Percentiles rank a stretch among this genome's conserved stretches.
These are phyloP conservation scores for Drepanosiphum platanoidis DNA, from an alignment of 2,888 invertebrate species.

Conservation along the genomic window DNA sequence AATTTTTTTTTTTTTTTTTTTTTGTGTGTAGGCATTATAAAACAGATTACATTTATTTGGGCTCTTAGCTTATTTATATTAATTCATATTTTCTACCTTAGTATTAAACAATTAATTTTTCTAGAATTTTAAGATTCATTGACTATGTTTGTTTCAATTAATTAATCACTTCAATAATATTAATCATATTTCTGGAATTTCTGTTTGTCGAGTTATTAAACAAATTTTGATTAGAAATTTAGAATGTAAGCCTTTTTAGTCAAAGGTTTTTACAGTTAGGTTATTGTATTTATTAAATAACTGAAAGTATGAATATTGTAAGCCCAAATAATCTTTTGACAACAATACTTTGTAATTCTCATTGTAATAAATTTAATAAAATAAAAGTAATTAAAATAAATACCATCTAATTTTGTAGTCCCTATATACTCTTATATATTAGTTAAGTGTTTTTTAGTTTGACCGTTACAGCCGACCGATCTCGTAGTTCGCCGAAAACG, in stretches of 20 bases:
- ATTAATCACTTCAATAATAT: slow-evolving; percentile 42
- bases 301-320: slow-evolving; percentile 54
- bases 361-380: slow-evolving; percentile 59
- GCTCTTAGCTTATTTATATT: slow-evolving; percentile 39
- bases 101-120: slow-evolving; percentile 38
- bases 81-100: slow-evolving; percentile 42
- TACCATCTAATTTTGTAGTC: slow-evolving; percentile 55
- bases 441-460: slow-evolving; percentile 60
- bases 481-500: slow-evolving; percentile 53
- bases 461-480: slow-evolving; percentile 57
- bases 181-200: slow-evolving; percentile 55
- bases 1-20: slow-evolving; percentile 37
- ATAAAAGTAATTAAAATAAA: slow-evolving; percentile 48
- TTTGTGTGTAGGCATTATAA: slow-evolving; percentile 39
- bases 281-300: slow-evolving; percentile 54
- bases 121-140: slow-evolving; percentile 40
- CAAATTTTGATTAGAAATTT: slow-evolving; percentile 48
- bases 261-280: slow-evolving; percentile 51
- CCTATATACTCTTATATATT: slow-evolving; percentile 51
- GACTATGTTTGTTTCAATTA: slow-evolving; percentile 40
- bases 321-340: slow-evolving; percentile 59
- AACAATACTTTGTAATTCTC: slow-evolving; percentile 59
- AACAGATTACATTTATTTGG: slow-evolving; percentile 43
- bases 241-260: slow-evolving; percentile 54
- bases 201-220: slow-evolving; percentile 60